phyloP scores from a whole-genome alignment of 2,888 invertebrate genomes.

The Sesamia inferens region DNA sequence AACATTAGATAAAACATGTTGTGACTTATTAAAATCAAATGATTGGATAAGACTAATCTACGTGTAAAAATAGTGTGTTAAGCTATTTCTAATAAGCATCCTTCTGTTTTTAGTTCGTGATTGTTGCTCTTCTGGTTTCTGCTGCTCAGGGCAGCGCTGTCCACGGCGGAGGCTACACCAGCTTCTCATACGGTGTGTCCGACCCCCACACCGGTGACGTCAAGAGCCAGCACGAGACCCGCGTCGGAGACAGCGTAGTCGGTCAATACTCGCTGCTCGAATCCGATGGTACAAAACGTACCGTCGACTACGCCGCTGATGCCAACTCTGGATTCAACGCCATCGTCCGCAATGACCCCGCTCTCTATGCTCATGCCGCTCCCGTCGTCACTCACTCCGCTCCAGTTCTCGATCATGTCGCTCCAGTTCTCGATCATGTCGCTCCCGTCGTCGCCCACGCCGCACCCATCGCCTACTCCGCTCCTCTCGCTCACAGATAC shows the following conservation, averaged over 20 bases:
- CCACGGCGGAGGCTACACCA: slow-evolving; percentile 82
- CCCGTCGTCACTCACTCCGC: slow-evolving; percentile 72
- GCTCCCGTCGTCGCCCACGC: slow-evolving; percentile 75
- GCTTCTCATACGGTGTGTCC: slow-evolving; percentile 86
- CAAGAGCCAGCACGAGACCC: slow-evolving; percentile 91
- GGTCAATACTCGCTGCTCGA: slow-evolving; percentile 88
- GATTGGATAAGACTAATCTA: background rate
- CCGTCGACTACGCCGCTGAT: slow-evolving; percentile 91
- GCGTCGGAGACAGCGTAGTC: slow-evolving; percentile 91
- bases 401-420: slow-evolving; percentile 75
- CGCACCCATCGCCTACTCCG: slow-evolving; percentile 72
- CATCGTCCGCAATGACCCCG: slow-evolving; percentile 88
- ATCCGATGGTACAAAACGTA: slow-evolving; percentile 91
- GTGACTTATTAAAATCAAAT: background rate
- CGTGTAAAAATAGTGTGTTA: background rate
- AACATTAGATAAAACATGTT: background rate
- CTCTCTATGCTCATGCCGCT: slow-evolving; percentile 73
- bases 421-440: slow-evolving; percentile 46
- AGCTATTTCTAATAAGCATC: background rate
- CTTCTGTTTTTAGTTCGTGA: slow-evolving; percentile 81
- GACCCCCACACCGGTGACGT: slow-evolving; percentile 88
- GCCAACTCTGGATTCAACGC: slow-evolving; percentile 90
- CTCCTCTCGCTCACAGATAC: slow-evolving; percentile 48
- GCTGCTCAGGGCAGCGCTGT: slow-evolving; percentile 83
- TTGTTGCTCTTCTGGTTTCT: slow-evolving; percentile 84